Percentiles rank a stretch among this genome's conserved stretches.
phyloP scores from a whole-genome alignment of 2,888 invertebrate species.

The Oithona nana region DNA sequence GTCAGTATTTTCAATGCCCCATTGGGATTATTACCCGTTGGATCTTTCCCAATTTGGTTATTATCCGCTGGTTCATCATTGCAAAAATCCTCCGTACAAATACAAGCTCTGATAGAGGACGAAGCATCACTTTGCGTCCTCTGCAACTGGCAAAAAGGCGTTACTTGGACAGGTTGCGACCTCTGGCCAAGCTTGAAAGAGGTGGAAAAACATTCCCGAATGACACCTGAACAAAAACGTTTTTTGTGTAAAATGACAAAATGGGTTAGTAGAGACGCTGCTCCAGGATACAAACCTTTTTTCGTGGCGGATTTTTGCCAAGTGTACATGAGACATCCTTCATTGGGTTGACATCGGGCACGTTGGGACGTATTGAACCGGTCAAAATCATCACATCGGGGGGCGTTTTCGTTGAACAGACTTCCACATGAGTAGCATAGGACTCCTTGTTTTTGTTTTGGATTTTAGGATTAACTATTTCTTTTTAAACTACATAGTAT shows the following conservation, averaged over 20 bases:
- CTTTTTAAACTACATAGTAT: too few species aligned
- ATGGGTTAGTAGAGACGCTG: too few species aligned
- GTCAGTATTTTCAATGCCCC: too few species aligned
- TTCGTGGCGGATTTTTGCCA: constrained; percentile 11
- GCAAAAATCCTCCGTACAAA: constrained; percentile 15
- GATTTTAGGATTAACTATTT: too few species aligned
- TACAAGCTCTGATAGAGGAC: constrained; percentile 13
- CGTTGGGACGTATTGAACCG: background rate
- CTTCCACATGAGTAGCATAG: constrained; percentile 15
- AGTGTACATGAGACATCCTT: constrained; percentile 15
- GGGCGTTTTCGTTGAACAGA: background rate
- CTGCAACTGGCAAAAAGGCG: background rate
- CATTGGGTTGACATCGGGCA: background rate
- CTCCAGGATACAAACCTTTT: too few species aligned
- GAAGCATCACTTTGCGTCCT: background rate
- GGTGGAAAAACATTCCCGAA: constrained; percentile 16
- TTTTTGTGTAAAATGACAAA: too few species aligned
- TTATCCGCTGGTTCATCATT: constrained; percentile 7
- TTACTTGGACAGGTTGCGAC: background rate
- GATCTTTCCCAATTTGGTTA: too few species aligned
- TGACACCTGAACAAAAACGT: constrained; percentile 1
- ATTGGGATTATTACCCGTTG: too few species aligned
- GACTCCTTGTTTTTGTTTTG: background rate
- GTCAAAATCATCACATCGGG: constrained; percentile 11
- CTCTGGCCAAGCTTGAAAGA: background rate